Evolutionary conservation across 2,888 invertebrate species (phyloP).

Genomic region (Galerucella nymphaeae): DNA sequence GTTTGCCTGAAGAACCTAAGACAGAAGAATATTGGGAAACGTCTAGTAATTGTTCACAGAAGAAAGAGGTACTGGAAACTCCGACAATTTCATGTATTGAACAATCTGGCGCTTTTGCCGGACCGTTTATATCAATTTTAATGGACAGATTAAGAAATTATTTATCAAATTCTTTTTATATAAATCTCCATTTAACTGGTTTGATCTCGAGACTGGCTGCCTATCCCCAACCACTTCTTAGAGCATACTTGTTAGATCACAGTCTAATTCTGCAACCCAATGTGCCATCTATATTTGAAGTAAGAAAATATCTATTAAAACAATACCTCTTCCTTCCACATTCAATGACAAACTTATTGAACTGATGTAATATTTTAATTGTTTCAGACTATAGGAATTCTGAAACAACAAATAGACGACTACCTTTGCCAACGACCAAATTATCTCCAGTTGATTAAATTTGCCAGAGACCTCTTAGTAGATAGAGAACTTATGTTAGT

Average conservation of each 20-base stretch:
- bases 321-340: too few species aligned
- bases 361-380: slow-evolving; percentile 16
- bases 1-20: slow-evolving; percentile 67
- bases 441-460: slow-evolving; percentile 74
- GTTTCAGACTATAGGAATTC: slow-evolving; percentile 76
- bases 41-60: slow-evolving; percentile 52
- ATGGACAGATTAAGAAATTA: slow-evolving; percentile 86
- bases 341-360: too few species aligned
- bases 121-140: slow-evolving; percentile 85
- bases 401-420: slow-evolving; percentile 90
- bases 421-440: slow-evolving; percentile 73
- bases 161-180: slow-evolving; percentile 84
- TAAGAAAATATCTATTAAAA: slow-evolving; percentile 59
- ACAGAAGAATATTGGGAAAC: slow-evolving; percentile 63
- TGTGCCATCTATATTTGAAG: slow-evolving; percentile 91
- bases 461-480: slow-evolving; percentile 82
- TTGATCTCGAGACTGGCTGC: slow-evolving; percentile 86
- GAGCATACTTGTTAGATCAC: slow-evolving; percentile 88
- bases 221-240: slow-evolving; percentile 89
- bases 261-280: slow-evolving; percentile 88
- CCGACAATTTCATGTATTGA: slow-evolving; percentile 65
- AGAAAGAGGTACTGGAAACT: slow-evolving; percentile 41
- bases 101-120: slow-evolving; percentile 66
- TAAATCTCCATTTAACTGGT: slow-evolving; percentile 89
- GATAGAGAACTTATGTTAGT: slow-evolving; percentile 82